Evolutionary conservation across 1,140 invertebrate species (phyloP).

Genomic region (Zaprionus camerounensis): DNA sequence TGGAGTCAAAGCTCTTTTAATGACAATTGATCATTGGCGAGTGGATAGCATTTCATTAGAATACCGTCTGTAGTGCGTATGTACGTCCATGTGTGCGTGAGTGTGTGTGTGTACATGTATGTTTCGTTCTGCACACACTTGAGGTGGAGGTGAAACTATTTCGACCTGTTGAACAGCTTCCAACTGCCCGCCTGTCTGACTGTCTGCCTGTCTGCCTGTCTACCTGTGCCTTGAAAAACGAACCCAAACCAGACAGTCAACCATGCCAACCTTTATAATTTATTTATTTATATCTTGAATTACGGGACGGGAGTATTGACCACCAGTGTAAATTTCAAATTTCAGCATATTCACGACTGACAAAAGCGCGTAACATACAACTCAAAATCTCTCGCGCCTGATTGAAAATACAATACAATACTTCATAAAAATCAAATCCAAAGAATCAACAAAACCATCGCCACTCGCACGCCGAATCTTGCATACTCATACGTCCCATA

Average conservation of each 20-base stretch:
- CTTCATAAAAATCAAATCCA: conserved; percentile 52
- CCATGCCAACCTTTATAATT: conserved; percentile 78
- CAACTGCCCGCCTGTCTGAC: conserved; percentile 56
- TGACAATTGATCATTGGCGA: conserved; percentile 84
- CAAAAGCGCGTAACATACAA: conserved; percentile 67
- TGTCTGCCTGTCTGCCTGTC: conserved; percentile 28
- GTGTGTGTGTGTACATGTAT: conserved; percentile 40
- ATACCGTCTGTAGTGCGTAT: conserved; percentile 70
- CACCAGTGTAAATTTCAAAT: conserved; percentile 82
- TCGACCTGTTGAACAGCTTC: conserved; percentile 82
- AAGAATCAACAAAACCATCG: conserved; percentile 48
- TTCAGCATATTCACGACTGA: conserved; percentile 82
- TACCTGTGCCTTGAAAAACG: conserved; percentile 65
- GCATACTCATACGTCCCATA: conserved; percentile 8
- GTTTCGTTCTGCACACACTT: conserved; percentile 74
- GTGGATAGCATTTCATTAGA: conserved; percentile 84
- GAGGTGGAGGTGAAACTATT: conserved; percentile 82
- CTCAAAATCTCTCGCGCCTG: conserved; percentile 66
- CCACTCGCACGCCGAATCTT: conserved; percentile 9
- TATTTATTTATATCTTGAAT: conserved; percentile 83
- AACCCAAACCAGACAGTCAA: conserved; percentile 64
- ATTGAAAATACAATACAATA: conserved; percentile 72
- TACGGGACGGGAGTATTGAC: conserved; percentile 84
- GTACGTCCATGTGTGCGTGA: conserved; percentile 25
- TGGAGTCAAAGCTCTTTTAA: conserved; percentile 84